Evolutionary conservation across 2,797 vertebrate species (phyloP), one percentile per base, ranked within the genome.

Genomic region (Champsocephalus gunnari): DNA sequence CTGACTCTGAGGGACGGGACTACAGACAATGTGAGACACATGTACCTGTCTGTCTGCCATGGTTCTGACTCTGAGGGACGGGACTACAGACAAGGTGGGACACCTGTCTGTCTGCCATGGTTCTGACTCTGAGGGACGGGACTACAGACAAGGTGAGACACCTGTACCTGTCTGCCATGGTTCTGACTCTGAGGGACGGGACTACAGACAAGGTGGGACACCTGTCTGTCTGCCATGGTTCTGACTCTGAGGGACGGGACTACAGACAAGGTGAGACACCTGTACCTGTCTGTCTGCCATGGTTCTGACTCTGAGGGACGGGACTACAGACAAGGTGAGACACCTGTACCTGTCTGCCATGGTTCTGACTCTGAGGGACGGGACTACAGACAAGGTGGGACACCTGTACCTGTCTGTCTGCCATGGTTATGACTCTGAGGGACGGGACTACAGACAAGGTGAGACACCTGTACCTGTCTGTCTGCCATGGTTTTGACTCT

Each of bases 311-410:
- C 92, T 97, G 69, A 89, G 97, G 0, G 98, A 98, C 0, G 95
- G 96, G 0, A 95, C 95, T 0, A 92, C 96, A 0, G 98, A 99
- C 77, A 97, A 97, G 94, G 96, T 94, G 66, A 70, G 0, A 0
- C 50, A 12, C 1, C 5, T 24, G 3, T 16, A 34, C 8, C 34
- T 53, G 45, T 28, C 24, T 28, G 24, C 24, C 0, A 28, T 28
- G 3, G 96, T 28, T 28, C 24, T 4, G 24, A 28, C 24, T 28
- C 24, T 28, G 24, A 28, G 24, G 24, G 24, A 28, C 24, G 24
- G 24, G 24, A 28, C 24, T 28, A 28, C 24, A 28, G 24, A 28
- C 24, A 28, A 28, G 3, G 24, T 28, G 24, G 4, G 24, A 28
- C 24, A 28, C 24, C 3, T 28, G 24, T 28, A 28, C 12, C 38